A percentile compares a stretch with the other conserved stretches of the same genome.
These are phyloP conservation scores for Cryptus viduatorius DNA, from an alignment of 2,888 invertebrate species.

Conservation along the genomic window DNA sequence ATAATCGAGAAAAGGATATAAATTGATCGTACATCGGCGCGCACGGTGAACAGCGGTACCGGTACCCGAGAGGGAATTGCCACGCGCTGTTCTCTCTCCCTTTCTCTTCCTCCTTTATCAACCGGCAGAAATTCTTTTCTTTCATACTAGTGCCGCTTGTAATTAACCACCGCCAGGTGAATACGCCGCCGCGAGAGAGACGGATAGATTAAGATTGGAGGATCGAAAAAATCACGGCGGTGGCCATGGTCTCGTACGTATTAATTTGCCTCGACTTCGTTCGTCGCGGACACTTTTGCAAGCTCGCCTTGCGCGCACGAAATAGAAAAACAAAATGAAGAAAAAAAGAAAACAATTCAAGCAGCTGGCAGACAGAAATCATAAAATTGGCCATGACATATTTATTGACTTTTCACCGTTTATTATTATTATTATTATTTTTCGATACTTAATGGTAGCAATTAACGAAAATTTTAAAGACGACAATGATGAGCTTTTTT, in stretches of 20 bases:
- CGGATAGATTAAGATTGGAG: slow-evolving; percentile 22
- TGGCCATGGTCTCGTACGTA: slow-evolving; percentile 27
- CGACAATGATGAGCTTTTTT: too few relatives aligned
- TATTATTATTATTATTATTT: not conserved
- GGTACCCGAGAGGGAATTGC: not conserved
- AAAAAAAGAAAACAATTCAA: not conserved
- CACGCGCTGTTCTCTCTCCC: slow-evolving; percentile 3
- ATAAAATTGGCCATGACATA: not conserved
- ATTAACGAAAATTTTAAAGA: not conserved
- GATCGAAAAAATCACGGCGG: slow-evolving; percentile 38
- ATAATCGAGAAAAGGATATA: slow-evolving; percentile 17
- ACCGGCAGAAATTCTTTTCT: slow-evolving; percentile 6
- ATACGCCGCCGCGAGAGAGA: slow-evolving; percentile 5
- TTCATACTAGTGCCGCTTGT: slow-evolving; percentile 35
- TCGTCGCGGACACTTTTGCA: not conserved
- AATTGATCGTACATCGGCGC: slow-evolving; percentile 9
- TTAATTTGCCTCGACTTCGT: slow-evolving; percentile 31
- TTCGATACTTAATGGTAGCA: not conserved
- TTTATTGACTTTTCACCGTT: not conserved
- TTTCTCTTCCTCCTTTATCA: not conserved
- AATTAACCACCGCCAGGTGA: slow-evolving; percentile 63
- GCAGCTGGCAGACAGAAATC: slow-evolving; percentile 13
- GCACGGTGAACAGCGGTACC: not conserved
- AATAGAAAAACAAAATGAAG: not conserved
- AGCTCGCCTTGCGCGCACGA: not conserved